Evolutionary conservation across 1,140 invertebrate species (phyloP).

Genomic region (Nasonia longicornis): DNA sequence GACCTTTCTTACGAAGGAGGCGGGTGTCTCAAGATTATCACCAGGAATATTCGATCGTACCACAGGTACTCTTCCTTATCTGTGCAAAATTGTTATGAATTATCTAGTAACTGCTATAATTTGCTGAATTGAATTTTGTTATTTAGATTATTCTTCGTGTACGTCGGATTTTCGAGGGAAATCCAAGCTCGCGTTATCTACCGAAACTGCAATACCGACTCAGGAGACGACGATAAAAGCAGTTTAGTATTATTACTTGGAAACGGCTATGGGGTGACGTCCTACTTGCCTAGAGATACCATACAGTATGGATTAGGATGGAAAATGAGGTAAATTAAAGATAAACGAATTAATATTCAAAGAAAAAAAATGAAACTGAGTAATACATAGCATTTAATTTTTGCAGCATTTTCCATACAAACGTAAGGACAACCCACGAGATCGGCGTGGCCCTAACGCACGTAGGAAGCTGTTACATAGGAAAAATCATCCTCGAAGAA

Average conservation of each 20-base stretch:
- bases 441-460: slow-evolving; percentile 58
- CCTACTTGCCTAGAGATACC: slow-evolving; percentile 51
- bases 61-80: slow-evolving; percentile 56
- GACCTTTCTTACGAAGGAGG: slow-evolving; percentile 63
- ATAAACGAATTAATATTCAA: slow-evolving; percentile 11
- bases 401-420: slow-evolving; percentile 58
- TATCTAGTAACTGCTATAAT: not conserved
- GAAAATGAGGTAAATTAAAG: slow-evolving; percentile 61
- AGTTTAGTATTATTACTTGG: slow-evolving; percentile 57
- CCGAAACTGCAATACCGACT: slow-evolving; percentile 42
- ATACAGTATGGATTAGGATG: slow-evolving; percentile 52
- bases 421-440: slow-evolving; percentile 58
- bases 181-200: slow-evolving; percentile 59
- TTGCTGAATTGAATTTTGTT: not conserved
- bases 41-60: slow-evolving; percentile 53
- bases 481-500: slow-evolving; percentile 58
- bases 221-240: slow-evolving; percentile 6
- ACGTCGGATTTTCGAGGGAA: slow-evolving; percentile 56
- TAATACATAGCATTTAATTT: not conserved
- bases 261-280: slow-evolving; percentile 52
- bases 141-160: slow-evolving; percentile 59
- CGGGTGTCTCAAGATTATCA: slow-evolving; percentile 62
- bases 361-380: not conserved
- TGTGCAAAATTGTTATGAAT: not conserved
- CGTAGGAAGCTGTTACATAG: slow-evolving; percentile 56